Evolutionary conservation across 2,888 invertebrate genomes (phyloP), one percentile per base, ranked within the genome.

Genomic region (Netelia virgata): DNA sequence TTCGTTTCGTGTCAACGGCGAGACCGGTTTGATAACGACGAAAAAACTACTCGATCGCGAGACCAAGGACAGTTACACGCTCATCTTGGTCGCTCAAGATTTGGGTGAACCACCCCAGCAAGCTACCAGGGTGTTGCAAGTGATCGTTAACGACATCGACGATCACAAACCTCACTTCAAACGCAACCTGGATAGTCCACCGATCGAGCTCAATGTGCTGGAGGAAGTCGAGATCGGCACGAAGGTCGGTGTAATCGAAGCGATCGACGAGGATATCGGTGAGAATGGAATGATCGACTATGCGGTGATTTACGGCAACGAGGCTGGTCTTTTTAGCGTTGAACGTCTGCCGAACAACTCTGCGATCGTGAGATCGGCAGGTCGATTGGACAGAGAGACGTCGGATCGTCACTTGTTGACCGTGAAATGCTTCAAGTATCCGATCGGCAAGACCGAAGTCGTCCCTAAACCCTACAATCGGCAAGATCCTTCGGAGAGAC

Each of bases 261-360:
- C 97, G 0, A 93, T 96, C 20, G 97, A 97, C 90, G 96, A 96
- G 89, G 97, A 97, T 88, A 95, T 96, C 10, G 96, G 94, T 3
- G 96, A 96, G 10, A 97, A 97, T 91, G 97, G 97, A 0, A 95
- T 95, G 80, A 96, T 97, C 81, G 96, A 97, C 89, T 97, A 97
- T 88, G 94, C 95, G 0, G 96, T 97, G 16, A 96, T 95, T 74
- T 96, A 96, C 90, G 97, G 97, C 1, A 97, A 97, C 89, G 96
- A 96, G 81, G 95, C 95, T 41, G 95, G 95, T 8, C 91, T 96
- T 0, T 95, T 97, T 85, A 94, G 93, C 18, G 94, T 97, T 0
- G 95, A 96, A 86, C 94, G 97, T 3, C 95, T 95, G 0, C 94
- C 95, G 3, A 95, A 96, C 70, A 97, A 96, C 90, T 94, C 95